phyloP scores from a whole-genome alignment of 2,113 vertebrate genomes.

The Pollachius pollachius region DNA sequence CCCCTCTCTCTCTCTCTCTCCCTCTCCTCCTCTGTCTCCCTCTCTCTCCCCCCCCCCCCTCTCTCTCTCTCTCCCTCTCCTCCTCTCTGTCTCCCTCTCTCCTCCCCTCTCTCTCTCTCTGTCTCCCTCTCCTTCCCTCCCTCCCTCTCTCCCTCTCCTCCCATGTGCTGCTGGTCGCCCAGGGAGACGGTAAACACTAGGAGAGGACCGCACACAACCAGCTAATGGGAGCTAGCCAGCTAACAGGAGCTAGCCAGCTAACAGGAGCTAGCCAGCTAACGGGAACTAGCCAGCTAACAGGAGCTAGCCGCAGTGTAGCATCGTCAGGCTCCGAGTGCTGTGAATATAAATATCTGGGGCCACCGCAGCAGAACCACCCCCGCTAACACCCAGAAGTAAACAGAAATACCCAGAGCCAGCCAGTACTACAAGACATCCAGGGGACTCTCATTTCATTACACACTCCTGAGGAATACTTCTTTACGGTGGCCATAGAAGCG shows the following conservation, averaged over 20 bases:
- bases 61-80: too few relatives aligned
- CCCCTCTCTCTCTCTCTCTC: too few relatives aligned
- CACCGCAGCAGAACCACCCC: background rate
- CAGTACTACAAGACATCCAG: slow-evolving; percentile 3
- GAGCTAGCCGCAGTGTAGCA: too few relatives aligned
- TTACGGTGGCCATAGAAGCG: slow-evolving; percentile 27
- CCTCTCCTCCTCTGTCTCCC: too few relatives aligned
- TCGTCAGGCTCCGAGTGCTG: too few relatives aligned
- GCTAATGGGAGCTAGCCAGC: slow-evolving; percentile 23
- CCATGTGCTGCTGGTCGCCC: slow-evolving; percentile 36
- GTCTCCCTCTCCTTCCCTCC: background rate
- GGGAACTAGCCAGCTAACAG: slow-evolving; percentile 9
- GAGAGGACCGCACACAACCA: slow-evolving; percentile 69
- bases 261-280: slow-evolving; percentile 27
- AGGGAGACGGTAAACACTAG: slow-evolving; percentile 45
- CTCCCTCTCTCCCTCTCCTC: background rate
- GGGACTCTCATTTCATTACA: slow-evolving; percentile 45
- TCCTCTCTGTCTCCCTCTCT: too few relatives aligned
- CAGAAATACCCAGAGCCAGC: too few relatives aligned
- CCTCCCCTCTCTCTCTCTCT: too few relatives aligned
- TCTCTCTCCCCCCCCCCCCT: too few relatives aligned
- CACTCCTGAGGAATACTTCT: slow-evolving; percentile 33
- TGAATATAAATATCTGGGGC: slow-evolving; percentile 16
- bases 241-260: slow-evolving; percentile 28
- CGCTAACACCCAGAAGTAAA: too few relatives aligned